Percentiles rank a stretch among this genome's conserved stretches.
These are phyloP conservation scores for Capreolus pygargus DNA, from an alignment of 2,113 vertebrate genomes.

Conservation along the genomic window DNA sequence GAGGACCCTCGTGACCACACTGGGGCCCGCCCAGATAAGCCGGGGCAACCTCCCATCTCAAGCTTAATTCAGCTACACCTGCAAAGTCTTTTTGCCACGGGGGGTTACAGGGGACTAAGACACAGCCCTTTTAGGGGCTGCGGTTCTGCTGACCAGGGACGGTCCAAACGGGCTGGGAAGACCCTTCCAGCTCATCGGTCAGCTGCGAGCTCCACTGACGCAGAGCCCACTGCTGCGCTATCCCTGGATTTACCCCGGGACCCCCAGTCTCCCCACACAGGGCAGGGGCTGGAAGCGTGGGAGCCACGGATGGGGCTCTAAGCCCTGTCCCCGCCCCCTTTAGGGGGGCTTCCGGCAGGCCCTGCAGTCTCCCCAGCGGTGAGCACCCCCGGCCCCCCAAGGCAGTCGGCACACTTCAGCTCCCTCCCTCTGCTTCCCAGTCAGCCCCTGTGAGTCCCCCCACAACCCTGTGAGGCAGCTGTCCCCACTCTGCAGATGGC, in stretches of 20 bases:
- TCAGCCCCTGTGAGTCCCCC: background rate
- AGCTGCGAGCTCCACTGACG: background rate
- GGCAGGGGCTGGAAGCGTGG: background rate
- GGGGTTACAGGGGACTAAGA: background rate
- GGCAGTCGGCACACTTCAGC: rapidly evolving
- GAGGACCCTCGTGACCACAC: background rate
- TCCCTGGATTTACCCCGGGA: background rate
- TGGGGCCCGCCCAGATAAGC: background rate
- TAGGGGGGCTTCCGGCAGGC: background rate
- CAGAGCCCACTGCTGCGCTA: background rate
- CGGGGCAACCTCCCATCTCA: no score
- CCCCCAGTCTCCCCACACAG: rapidly evolving
- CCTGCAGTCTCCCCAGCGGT: background rate
- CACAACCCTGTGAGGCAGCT: background rate
- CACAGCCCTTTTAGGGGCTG: rapidly evolving
- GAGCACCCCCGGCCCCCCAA: background rate
- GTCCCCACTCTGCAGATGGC: background rate
- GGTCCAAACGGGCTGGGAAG: background rate
- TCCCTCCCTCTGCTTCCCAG: background rate
- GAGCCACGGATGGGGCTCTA: rapidly evolving
- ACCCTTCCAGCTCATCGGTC: background rate
- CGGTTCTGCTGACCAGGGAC: background rate
- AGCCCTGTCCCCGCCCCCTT: background rate
- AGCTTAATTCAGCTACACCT: no score
- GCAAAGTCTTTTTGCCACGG: no score